These are phyloP conservation scores for Elymnias hypermnestra DNA, from an alignment of 1,140 invertebrate genomes.

Conservation along the genomic window DNA sequence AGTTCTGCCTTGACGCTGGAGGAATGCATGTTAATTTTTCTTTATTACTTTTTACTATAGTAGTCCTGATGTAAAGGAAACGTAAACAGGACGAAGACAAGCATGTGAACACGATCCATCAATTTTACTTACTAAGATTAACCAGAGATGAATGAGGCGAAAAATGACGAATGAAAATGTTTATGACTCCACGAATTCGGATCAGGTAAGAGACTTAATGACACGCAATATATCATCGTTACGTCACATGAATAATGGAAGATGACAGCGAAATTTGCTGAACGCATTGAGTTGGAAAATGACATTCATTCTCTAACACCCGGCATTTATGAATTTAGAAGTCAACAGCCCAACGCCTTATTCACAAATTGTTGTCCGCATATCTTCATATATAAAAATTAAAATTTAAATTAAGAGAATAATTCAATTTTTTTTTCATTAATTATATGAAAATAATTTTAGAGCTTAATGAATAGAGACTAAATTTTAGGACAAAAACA, in stretches of 20 bases:
- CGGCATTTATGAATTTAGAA: constrained; percentile 6
- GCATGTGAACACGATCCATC: constrained; percentile 12
- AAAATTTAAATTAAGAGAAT: no score
- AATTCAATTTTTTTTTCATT: no score
- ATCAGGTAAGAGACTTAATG: constrained; percentile 49
- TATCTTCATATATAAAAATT: no score
- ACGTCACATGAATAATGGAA: constrained; percentile 49
- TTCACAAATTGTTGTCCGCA: neutral
- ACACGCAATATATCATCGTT: constrained; percentile 50
- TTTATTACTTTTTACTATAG: no score
- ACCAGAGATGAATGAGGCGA: constrained; percentile 25
- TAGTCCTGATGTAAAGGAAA: neutral
- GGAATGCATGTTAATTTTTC: no score
- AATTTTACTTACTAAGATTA: constrained; percentile 30
- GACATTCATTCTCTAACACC: constrained; percentile 15
- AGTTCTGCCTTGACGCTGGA: no score
- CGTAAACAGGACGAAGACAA: neutral
- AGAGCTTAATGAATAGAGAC: no score
- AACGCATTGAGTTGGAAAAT: constrained; percentile 18
- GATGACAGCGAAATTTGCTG: constrained; percentile 29
- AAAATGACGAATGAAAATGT: constrained; percentile 39
- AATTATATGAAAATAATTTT: no score
- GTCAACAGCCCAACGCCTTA: neutral
- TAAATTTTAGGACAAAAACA: no score
- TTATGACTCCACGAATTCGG: constrained; percentile 35